Evolutionary conservation across 2,797 vertebrate genomes (phyloP).

Genomic region (Hydrocynus forskahlii): DNA sequence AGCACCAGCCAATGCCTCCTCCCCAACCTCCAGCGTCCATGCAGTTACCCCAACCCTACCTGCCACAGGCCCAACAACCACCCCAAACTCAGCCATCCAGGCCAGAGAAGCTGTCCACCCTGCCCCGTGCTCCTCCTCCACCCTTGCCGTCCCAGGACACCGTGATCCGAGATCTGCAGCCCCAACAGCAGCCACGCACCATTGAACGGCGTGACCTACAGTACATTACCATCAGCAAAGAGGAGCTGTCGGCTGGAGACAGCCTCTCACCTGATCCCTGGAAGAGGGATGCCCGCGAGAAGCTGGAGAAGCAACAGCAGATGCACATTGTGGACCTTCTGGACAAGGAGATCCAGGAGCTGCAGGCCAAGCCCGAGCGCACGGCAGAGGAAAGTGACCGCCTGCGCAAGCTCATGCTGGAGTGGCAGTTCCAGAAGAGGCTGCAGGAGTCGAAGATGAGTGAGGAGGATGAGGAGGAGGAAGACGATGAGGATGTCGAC

Average conservation of each 20-base stretch:
- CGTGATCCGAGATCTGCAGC: conserved; percentile 93
- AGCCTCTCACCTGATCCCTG: conserved; percentile 97
- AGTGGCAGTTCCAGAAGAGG: conserved; percentile 99
- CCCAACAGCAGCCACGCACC: conserved; percentile 96
- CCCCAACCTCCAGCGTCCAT: conserved; percentile 63
- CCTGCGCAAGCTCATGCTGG: conserved; percentile 95
- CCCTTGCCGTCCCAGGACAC: conserved; percentile 82
- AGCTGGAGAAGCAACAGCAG: conserved; percentile 98
- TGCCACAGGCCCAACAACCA: conserved; percentile 58
- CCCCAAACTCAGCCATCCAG: conserved; percentile 73
- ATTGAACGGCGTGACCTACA: conserved; percentile 95
- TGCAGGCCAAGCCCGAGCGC: conserved; percentile 89
- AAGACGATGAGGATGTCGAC: conserved; percentile 95
- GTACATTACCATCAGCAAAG: conserved; percentile 88
- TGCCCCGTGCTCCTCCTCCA: conserved; percentile 76
- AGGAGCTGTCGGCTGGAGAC: conserved; percentile 90
- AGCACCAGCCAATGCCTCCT: conserved; percentile 66
- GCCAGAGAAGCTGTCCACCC: conserved; percentile 87
- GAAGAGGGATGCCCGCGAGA: conserved; percentile 96
- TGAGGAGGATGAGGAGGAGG: conserved; percentile 95
- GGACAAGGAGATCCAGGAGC: conserved; percentile 95
- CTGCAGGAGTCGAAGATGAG: conserved; percentile 96
- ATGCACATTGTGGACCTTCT: conserved; percentile 96
- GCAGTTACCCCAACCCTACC: conserved; percentile 55
- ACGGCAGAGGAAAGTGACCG: conserved; percentile 93